These are phyloP conservation scores for Tenthredo notha DNA, from an alignment of 2,888 invertebrate species.

Conservation along the genomic window DNA sequence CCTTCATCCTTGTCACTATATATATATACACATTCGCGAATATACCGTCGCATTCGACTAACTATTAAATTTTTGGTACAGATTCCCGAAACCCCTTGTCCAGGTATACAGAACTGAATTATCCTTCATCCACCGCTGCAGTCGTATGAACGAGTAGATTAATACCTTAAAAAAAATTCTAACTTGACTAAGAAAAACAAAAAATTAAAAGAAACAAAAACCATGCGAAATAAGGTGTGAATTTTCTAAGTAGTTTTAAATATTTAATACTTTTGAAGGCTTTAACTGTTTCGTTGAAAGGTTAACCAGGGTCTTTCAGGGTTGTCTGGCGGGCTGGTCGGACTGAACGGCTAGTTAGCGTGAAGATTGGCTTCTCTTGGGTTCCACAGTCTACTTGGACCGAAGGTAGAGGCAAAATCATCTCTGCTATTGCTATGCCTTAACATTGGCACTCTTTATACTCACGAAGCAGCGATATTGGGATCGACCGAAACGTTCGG, in stretches of 20 bases:
- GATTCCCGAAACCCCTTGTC: not conserved
- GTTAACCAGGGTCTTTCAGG: slow-evolving; percentile 75
- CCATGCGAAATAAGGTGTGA: not conserved
- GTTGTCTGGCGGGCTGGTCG: slow-evolving; percentile 67
- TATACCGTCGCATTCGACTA: not conserved
- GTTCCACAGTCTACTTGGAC: slow-evolving; percentile 13
- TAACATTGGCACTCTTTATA: slow-evolving; percentile 68
- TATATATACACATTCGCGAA: not conserved
- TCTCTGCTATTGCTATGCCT: slow-evolving; percentile 57
- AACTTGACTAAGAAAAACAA: no score
- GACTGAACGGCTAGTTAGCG: slow-evolving; percentile 76
- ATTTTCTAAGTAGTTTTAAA: slow-evolving; percentile 40
- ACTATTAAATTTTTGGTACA: not conserved
- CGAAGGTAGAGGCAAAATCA: slow-evolving; percentile 28
- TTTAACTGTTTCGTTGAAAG: slow-evolving; percentile 68
- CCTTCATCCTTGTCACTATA: slow-evolving; percentile 1
- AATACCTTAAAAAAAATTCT: not conserved
- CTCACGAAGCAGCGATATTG: slow-evolving; percentile 70
- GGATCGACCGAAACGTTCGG: slow-evolving; percentile 69
- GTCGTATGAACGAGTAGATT: not conserved
- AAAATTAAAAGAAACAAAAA: not conserved
- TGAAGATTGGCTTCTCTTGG: slow-evolving; percentile 74
- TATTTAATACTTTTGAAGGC: slow-evolving; percentile 56
- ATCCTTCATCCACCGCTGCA: not conserved
- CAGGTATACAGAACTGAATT: not conserved